Evolutionary conservation across 2,888 invertebrate species (phyloP).

Genomic region (Phasia obesa): DNA sequence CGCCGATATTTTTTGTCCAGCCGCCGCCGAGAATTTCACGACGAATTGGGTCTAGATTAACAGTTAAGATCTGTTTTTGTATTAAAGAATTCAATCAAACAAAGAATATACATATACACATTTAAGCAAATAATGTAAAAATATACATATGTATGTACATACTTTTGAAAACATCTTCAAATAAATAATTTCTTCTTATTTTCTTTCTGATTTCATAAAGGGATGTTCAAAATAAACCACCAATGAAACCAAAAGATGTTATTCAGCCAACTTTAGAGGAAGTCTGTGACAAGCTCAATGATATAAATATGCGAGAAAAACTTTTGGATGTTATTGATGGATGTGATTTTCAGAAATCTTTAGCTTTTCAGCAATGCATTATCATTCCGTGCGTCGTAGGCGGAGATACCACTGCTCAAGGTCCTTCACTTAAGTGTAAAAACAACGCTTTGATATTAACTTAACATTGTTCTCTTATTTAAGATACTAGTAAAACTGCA

Average conservation of each 20-base stretch:
- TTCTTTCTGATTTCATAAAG: conserved; percentile 69
- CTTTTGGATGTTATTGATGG: conserved; percentile 98
- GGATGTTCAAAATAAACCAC: conserved; percentile 82
- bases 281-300: conserved; percentile 98
- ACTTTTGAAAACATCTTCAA: not conserved
- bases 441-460: not conserved
- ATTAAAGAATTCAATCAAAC: no score
- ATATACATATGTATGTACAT: not conserved
- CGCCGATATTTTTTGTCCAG: no score
- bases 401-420: conserved; percentile 99
- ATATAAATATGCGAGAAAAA: conserved; percentile 98
- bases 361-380: conserved; percentile 99
- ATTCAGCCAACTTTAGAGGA: conserved; percentile 97
- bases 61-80: no score
- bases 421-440: conserved; percentile 91
- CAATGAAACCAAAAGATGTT: conserved; percentile 94
- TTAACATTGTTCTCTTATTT: conserved; percentile 13
- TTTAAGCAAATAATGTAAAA: conserved; percentile 51
- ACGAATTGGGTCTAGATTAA: no score
- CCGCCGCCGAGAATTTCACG: no score
- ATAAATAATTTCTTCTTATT: not conserved
- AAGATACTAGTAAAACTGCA: conserved; percentile 97
- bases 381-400: conserved; percentile 98
- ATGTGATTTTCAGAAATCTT: conserved; percentile 99
- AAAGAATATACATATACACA: conserved; percentile 69